phyloP scores from a whole-genome alignment of 2,113 vertebrate genomes.

The Hipposideros armiger region DNA sequence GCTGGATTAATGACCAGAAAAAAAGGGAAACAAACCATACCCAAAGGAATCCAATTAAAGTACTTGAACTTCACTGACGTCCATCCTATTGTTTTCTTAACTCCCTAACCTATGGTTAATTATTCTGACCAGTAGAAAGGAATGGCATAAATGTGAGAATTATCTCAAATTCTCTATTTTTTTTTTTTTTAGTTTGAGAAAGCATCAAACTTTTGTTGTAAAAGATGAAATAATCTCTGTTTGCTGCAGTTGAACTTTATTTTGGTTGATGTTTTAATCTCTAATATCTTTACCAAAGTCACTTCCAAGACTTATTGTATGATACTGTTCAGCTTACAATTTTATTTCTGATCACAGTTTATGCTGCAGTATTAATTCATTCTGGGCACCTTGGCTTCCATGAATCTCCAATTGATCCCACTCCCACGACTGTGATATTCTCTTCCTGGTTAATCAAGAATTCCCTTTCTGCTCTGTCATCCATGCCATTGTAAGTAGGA shows the following conservation, averaged over 20 bases:
- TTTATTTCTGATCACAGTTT: slow-evolving; percentile 13
- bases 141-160: slow-evolving; percentile 54
- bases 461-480: slow-evolving; percentile 53
- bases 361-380: slow-evolving; percentile 24
- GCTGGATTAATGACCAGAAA: slow-evolving; percentile 82
- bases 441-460: slow-evolving; percentile 54
- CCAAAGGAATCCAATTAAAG: slow-evolving; percentile 83
- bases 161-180: neutral
- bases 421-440: neutral
- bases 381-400: neutral
- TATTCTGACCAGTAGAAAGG: slow-evolving; percentile 53
- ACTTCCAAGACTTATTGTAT: neutral
- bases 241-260: neutral
- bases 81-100: slow-evolving; percentile 71
- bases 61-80: slow-evolving; percentile 69
- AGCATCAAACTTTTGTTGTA: neutral
- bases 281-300: slow-evolving; percentile 50
- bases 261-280: neutral
- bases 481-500: slow-evolving; percentile 31
- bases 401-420: neutral
- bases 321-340: neutral
- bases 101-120: slow-evolving; percentile 74
- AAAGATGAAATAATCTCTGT: neutral
- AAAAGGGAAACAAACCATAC: slow-evolving; percentile 80
- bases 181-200: slow-evolving; percentile 56